Evolutionary conservation across 2,888 invertebrate genomes (phyloP).

Genomic region (Tortrix viridana): DNA sequence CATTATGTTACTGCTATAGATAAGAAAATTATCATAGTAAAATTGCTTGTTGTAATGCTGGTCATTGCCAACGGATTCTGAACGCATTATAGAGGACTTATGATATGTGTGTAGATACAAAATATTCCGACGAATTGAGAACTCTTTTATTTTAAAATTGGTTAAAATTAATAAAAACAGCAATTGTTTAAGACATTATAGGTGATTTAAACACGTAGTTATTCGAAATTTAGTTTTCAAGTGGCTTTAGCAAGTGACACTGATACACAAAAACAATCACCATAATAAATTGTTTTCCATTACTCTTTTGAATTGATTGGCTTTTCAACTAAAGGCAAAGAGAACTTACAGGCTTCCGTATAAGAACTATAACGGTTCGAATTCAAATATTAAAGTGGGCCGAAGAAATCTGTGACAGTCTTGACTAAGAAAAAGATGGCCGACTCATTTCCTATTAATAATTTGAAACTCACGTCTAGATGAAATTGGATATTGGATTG

Average conservation of each 20-base stretch:
- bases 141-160: too few relatives aligned
- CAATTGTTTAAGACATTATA: too few relatives aligned
- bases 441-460: constrained; percentile 27
- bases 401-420: constrained; percentile 34
- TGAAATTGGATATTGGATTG: constrained; percentile 26
- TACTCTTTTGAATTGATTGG: constrained; percentile 7
- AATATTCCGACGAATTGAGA: too few relatives aligned
- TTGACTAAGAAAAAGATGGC: constrained; percentile 27
- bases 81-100: too few relatives aligned
- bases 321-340: constrained; percentile 5
- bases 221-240: background rate
- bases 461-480: background rate
- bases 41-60: too few relatives aligned
- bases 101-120: too few relatives aligned
- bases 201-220: too few relatives aligned
- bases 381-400: constrained; percentile 10
- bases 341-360: background rate
- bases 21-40: too few relatives aligned
- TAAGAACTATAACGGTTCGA: background rate
- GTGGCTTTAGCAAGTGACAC: background rate
- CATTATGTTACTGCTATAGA: too few relatives aligned
- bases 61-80: too few relatives aligned
- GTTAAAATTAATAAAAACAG: too few relatives aligned
- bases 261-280: constrained; percentile 3
- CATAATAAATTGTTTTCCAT: constrained; percentile 15